Conservation (phyloP, 2,113 vertebrate genomes). For the Piaya cayana region DNA sequence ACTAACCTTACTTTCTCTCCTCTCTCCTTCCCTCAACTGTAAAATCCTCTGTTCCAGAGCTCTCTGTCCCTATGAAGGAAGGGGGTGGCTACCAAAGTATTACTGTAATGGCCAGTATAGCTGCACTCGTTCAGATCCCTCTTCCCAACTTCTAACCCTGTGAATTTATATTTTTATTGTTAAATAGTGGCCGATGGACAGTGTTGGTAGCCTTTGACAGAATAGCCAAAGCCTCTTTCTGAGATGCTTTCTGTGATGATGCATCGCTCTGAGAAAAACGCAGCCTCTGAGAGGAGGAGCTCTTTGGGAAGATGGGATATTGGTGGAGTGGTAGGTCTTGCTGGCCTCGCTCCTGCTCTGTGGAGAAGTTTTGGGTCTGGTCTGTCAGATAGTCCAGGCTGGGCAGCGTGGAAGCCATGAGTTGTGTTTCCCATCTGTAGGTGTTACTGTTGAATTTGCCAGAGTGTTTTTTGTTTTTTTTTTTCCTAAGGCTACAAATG, state of each 20-base stretch:
- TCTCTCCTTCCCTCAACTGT: not conserved
- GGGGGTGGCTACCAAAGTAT: constrained; percentile 69
- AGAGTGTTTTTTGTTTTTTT: not conserved
- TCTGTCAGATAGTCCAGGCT: constrained; percentile 19
- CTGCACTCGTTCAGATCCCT: constrained; percentile 43
- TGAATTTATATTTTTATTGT: not conserved
- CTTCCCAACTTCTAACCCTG: constrained; percentile 35
- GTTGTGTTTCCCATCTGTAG: not conserved
- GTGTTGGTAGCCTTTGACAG: constrained; percentile 44
- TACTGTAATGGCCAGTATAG: constrained; percentile 67
- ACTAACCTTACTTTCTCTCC: not conserved
- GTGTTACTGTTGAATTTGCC: not conserved
- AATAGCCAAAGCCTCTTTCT: constrained; percentile 39
- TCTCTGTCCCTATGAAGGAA: constrained; percentile 77
- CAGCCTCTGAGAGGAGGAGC: not conserved
- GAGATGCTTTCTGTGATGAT: constrained; percentile 58
- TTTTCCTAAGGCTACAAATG: not conserved
- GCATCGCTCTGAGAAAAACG: constrained; percentile 13
- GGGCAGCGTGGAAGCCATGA: not conserved
- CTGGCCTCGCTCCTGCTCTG: not conserved
- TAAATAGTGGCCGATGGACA: constrained; percentile 45
- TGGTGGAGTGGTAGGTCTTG: constrained; percentile 3
- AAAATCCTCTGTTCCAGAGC: constrained; percentile 22
- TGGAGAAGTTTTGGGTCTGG: not conserved
- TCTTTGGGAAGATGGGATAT: constrained; percentile 21